phyloP scores from a whole-genome alignment of 2,113 vertebrate species.

The Sitta europaea region DNA sequence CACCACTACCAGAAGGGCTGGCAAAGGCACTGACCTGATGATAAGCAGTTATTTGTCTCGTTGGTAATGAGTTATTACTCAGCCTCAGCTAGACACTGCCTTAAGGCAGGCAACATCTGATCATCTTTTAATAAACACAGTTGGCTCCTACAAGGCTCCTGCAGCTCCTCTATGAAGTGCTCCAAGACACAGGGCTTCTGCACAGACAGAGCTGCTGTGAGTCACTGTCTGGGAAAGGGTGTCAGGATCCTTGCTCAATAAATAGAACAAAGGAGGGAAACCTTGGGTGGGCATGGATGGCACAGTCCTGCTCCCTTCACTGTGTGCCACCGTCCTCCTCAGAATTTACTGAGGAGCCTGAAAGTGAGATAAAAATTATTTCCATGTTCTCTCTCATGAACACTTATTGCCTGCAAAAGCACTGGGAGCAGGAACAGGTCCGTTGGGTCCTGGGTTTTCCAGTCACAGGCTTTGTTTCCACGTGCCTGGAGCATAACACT shows the following conservation, averaged over 20 bases:
- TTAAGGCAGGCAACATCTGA: conserved; percentile 49
- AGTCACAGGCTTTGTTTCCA: background rate
- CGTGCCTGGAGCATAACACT: background rate
- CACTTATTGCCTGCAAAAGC: background rate
- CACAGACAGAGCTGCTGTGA: conserved; percentile 19
- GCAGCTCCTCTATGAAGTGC: background rate
- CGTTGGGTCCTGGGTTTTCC: background rate
- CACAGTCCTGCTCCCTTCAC: background rate
- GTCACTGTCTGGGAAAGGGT: conserved; percentile 42
- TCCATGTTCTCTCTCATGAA: background rate
- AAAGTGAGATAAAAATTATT: background rate
- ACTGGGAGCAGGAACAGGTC: background rate
- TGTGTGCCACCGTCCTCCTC: background rate
- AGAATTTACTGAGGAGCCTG: background rate
- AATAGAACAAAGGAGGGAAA: conserved; percentile 52
- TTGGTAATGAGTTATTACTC: conserved; percentile 33
- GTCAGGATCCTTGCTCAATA: conserved; percentile 1
- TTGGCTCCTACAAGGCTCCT: conserved; percentile 14
- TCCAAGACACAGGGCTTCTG: background rate
- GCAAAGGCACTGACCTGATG: background rate
- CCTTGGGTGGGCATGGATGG: conserved; percentile 39
- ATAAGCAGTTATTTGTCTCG: conserved; percentile 13
- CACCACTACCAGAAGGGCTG: background rate
- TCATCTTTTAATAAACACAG: conserved; percentile 56
- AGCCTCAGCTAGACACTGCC: conserved; percentile 44